Conservation (phyloP, 2,888 invertebrate species). For the Mythimna impura region DNA sequence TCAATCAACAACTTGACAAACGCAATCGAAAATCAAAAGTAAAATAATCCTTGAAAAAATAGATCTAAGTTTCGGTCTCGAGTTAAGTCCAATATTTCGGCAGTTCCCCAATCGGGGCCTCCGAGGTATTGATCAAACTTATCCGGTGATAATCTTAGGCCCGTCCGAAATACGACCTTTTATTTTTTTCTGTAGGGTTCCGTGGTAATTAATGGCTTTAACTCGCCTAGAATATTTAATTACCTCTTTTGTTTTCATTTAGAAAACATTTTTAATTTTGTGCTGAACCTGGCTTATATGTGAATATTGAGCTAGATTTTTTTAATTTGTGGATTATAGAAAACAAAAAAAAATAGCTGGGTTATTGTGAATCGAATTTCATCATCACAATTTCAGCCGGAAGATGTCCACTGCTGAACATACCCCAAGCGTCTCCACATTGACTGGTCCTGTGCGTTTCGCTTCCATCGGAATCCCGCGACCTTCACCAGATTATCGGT, state of each 20-base stretch:
- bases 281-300: neutral
- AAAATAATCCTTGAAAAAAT: conserved; percentile 45
- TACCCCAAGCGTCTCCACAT: too few species aligned
- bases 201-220: conserved; percentile 47
- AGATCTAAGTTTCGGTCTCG: conserved; percentile 1
- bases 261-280: conserved; percentile 1
- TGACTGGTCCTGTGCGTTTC: too few species aligned
- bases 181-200: conserved; percentile 57
- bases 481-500: too few species aligned
- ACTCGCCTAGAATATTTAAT: conserved; percentile 42
- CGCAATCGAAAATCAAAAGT: conserved; percentile 45
- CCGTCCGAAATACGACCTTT: conserved; percentile 51
- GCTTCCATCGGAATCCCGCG: too few species aligned
- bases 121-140: conserved; percentile 63
- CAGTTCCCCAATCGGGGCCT: conserved; percentile 25
- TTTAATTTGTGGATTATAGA: neutral
- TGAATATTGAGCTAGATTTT: neutral
- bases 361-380: too few species aligned
- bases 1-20: conserved; percentile 50
- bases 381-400: too few species aligned
- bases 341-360: too few species aligned
- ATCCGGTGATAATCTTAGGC: conserved; percentile 62
- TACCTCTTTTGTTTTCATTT: conserved; percentile 5
- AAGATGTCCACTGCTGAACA: too few species aligned
- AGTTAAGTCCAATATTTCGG: conserved; percentile 42